Base-by-base conservation (phyloP, 2,888 invertebrate species). In the Cerceris rybyensis region DNA sequence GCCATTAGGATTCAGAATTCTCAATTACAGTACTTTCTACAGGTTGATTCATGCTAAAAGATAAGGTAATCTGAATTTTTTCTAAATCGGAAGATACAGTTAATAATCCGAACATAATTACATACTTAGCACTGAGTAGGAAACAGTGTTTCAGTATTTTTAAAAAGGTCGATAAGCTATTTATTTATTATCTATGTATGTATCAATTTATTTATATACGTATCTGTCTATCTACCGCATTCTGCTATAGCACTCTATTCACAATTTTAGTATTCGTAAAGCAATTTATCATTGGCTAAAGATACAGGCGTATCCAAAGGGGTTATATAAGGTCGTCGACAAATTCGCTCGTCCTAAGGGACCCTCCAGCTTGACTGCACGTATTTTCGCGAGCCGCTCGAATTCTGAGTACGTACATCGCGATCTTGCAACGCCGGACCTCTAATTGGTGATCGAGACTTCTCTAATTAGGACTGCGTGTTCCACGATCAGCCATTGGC, bases 401-500 rank as follows among this genome's bases (percentile, higher is more conserved):
- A 78, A 75, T 81, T 78, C 71, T 4, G 28, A 28, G 28, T 28
- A 28, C 28, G 28, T 70, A 55, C 17, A 28, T 42, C 9, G 17
- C 68, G 73, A 71, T 82, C 71, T 68, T 72, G 57, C 70, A 57
- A 72, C 74, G 43, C 68, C 57, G 69, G 65, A 28, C 72, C 14
- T 64, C 71, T 85, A 85, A 85, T 85, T 82, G 83, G 73, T 65
- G 78, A 80, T 85, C 83, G 82, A 80, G 85, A 70, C 78, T 74
- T 72, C 73, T 85, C 77, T 85, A 82, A 85, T 85, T 78, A 84
- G 80, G 75, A 70, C 54, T 59, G 81, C 52, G 69, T 64, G 81
- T 77, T 75, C 75, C 73, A 72, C 79, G 82, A 82, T 84, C 80
- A 60, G 78, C 66, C 78, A 86, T 88, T 88, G 87, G 88, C 88